A percentile compares a stretch with the other conserved stretches of the same genome.
These are phyloP conservation scores for Carcharodon carcharias DNA, from an alignment of 2,797 vertebrate species.

Conservation along the genomic window DNA sequence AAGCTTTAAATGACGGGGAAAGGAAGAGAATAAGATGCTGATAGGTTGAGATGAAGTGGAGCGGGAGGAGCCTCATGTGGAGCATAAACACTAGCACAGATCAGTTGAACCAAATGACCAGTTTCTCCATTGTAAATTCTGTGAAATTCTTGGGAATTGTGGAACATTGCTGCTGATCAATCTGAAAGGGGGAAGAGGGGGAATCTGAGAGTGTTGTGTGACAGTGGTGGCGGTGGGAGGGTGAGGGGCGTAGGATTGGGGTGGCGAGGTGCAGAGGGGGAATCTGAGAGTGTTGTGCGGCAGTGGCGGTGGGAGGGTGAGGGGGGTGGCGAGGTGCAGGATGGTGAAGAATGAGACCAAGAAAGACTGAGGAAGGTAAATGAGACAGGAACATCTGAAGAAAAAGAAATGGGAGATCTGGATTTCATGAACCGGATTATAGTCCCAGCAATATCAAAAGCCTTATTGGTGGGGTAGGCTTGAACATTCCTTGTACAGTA, in stretches of 20 bases:
- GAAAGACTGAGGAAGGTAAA: not conserved
- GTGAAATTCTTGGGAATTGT: not conserved
- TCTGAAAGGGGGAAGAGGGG: not conserved
- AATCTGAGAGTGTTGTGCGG: not conserved
- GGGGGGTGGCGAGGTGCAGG: no score
- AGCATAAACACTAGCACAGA: not conserved
- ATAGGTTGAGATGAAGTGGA: not conserved
- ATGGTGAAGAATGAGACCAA: not conserved
- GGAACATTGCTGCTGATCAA: not conserved
- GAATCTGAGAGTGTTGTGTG: not conserved
- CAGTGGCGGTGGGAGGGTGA: not conserved
- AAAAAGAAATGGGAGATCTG: not conserved
- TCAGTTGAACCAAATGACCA: not conserved
- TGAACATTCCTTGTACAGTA: not conserved
- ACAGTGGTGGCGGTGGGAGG: not conserved
- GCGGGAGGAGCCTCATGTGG: not conserved
- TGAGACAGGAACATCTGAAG: not conserved
- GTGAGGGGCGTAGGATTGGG: no score
- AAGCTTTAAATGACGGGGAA: not conserved
- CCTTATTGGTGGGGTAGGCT: not conserved
- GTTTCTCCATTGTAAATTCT: not conserved
- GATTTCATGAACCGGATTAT: not conserved
- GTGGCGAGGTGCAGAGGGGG: no score
- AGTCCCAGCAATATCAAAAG: not conserved
- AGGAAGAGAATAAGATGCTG: not conserved